A percentile compares a stretch with the other conserved stretches of the same genome.
phyloP scores from a whole-genome alignment of 2,797 vertebrate species.

The Nyctalus aviator region DNA sequence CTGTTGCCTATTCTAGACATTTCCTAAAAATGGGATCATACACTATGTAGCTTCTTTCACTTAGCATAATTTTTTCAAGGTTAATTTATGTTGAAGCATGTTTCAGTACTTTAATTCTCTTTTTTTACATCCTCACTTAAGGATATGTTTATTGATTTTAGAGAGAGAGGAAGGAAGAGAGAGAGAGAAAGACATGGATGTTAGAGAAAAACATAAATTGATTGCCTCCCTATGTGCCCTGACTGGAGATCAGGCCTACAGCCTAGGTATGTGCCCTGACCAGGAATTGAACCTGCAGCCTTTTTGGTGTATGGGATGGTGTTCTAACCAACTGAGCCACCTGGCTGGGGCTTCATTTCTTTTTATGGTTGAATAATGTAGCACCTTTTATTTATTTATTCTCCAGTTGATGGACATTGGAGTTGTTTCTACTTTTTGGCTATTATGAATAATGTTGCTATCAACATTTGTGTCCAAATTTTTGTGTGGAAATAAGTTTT shows the following conservation, averaged over 20 bases:
- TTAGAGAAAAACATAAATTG: neutral
- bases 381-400: neutral
- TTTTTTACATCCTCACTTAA: neutral
- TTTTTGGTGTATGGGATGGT: neutral
- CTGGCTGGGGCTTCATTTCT: neutral
- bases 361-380: neutral
- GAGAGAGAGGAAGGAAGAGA: neutral
- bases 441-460: neutral
- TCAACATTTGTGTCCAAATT: neutral
- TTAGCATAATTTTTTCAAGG: neutral
- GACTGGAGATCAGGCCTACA: neutral
- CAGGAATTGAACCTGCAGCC: neutral
- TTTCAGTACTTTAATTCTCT: neutral
- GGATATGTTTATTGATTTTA: neutral
- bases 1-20: neutral
- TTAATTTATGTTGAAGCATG: neutral
- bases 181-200: neutral
- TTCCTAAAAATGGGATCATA: neutral
- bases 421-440: neutral
- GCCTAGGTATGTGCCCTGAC: neutral
- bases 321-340: neutral
- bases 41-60: neutral
- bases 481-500: neutral
- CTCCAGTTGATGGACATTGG: neutral
- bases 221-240: neutral